phyloP scores from a whole-genome alignment of 2,888 invertebrate species.

The Clepsis dumicolana region DNA sequence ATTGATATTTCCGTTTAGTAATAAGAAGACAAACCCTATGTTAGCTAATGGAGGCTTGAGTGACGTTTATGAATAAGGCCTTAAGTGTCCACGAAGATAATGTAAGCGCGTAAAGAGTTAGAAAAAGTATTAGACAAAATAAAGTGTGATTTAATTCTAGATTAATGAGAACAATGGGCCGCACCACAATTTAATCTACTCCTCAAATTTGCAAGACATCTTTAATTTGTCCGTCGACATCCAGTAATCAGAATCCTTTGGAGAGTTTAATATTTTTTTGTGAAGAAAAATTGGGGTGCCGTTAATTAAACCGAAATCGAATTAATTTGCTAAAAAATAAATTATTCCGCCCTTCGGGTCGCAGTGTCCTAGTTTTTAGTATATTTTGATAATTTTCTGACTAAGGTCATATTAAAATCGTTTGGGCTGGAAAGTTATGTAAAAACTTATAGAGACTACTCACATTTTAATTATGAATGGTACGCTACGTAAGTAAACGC shows the following conservation, averaged over 20 bases:
- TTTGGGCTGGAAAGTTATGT: background rate
- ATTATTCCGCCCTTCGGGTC: constrained; percentile 68
- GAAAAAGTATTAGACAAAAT: background rate
- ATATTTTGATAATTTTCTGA: background rate
- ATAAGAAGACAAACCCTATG: too few species aligned
- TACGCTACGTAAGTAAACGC: too few species aligned
- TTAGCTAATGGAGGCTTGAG: too few species aligned
- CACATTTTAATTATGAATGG: too few species aligned
- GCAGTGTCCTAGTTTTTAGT: constrained; percentile 39
- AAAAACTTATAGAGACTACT: too few species aligned
- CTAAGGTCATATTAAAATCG: background rate
- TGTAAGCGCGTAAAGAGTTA: background rate
- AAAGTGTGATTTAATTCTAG: constrained; percentile 41
- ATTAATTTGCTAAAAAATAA: constrained; percentile 73
- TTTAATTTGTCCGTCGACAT: constrained; percentile 44
- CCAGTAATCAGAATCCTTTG: constrained; percentile 76
- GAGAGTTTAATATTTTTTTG: constrained; percentile 70
- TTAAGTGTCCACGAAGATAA: too few species aligned
- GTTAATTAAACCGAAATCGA: constrained; percentile 83
- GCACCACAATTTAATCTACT: constrained; percentile 42
- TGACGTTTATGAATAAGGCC: too few species aligned
- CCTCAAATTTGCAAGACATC: constrained; percentile 43
- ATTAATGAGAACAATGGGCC: constrained; percentile 39
- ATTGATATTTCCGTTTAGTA: too few species aligned
- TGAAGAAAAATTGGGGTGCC: constrained; percentile 77